phyloP scores from a whole-genome alignment of 2,797 vertebrate genomes.

The Echiichthys vipera region DNA sequence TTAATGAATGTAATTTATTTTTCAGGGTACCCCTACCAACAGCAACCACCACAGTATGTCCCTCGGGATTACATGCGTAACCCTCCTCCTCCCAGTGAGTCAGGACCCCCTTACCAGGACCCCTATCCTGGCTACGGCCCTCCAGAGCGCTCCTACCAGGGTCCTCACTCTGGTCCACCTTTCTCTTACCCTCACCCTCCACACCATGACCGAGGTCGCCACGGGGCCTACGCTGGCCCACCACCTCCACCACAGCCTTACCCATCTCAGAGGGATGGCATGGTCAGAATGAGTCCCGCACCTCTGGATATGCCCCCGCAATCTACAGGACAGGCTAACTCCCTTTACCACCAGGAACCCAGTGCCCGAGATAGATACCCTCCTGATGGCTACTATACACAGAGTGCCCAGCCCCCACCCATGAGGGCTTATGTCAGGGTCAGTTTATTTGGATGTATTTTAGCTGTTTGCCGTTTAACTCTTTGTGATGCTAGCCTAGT shows the following conservation, averaged over 20 bases:
- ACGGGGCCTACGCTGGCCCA: slow-evolving; percentile 84
- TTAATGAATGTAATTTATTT: slow-evolving; percentile 24
- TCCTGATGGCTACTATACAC: slow-evolving; percentile 91
- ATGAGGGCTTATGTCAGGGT: slow-evolving; percentile 92
- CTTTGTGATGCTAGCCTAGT: neutral
- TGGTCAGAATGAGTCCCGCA: slow-evolving; percentile 92
- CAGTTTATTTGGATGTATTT: slow-evolving; percentile 49
- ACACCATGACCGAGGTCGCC: slow-evolving; percentile 90
- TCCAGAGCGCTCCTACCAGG: slow-evolving; percentile 89
- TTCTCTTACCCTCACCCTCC: slow-evolving; percentile 90
- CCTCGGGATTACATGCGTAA: slow-evolving; percentile 91
- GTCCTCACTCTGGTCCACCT: slow-evolving; percentile 85
- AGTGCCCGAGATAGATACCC: slow-evolving; percentile 90
- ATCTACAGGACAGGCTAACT: slow-evolving; percentile 80
- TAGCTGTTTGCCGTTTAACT: neutral
- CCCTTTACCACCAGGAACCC: slow-evolving; percentile 90
- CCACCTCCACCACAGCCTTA: slow-evolving; percentile 90
- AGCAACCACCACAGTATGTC: slow-evolving; percentile 87
- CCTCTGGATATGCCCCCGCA: slow-evolving; percentile 89
- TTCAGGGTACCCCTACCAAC: slow-evolving; percentile 92
- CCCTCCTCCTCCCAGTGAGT: slow-evolving; percentile 87
- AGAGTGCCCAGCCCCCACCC: slow-evolving; percentile 86
- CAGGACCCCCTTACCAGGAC: slow-evolving; percentile 90
- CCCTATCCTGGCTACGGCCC: slow-evolving; percentile 89
- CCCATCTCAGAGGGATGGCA: slow-evolving; percentile 88